These are phyloP conservation scores for Zalophus californianus DNA, from an alignment of 2,797 vertebrate genomes.

Conservation along the genomic window DNA sequence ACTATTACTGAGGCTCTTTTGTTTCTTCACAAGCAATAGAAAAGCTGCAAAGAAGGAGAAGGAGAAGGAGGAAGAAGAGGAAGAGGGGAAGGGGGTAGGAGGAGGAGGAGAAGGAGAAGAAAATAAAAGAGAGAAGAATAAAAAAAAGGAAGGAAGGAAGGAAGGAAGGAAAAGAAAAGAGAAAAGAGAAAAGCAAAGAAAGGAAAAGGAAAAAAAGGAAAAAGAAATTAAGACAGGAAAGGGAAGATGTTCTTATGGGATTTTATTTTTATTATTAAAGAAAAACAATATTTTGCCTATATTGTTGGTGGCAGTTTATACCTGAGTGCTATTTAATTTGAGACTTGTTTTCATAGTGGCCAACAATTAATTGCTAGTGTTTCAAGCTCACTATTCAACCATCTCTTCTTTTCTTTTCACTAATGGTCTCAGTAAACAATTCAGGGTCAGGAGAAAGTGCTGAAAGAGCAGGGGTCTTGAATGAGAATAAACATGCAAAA, in stretches of 20 bases:
- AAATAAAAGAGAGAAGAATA: no score
- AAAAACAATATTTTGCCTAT: conserved; percentile 31
- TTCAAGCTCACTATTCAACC: conserved; percentile 28
- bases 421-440: conserved; percentile 47
- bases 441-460: not conserved
- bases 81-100: not conserved
- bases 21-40: conserved; percentile 46
- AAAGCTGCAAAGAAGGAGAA: not conserved
- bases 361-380: not conserved
- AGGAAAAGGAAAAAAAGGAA: not conserved
- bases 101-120: no score
- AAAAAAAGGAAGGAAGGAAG: not conserved
- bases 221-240: conserved; percentile 17
- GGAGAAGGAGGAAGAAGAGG: not conserved
- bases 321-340: not conserved
- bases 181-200: not conserved
- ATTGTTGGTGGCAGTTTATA: not conserved
- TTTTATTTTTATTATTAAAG: not conserved
- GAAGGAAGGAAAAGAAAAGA: no score
- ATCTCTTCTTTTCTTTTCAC: conserved; percentile 36
- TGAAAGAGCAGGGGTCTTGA: not conserved
- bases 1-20: not conserved
- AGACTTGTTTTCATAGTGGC: not conserved
- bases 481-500: conserved; percentile 42
- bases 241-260: not conserved